Evolutionary conservation across 2,797 vertebrate species (phyloP).

Genomic region (Synanceia verrucosa): DNA sequence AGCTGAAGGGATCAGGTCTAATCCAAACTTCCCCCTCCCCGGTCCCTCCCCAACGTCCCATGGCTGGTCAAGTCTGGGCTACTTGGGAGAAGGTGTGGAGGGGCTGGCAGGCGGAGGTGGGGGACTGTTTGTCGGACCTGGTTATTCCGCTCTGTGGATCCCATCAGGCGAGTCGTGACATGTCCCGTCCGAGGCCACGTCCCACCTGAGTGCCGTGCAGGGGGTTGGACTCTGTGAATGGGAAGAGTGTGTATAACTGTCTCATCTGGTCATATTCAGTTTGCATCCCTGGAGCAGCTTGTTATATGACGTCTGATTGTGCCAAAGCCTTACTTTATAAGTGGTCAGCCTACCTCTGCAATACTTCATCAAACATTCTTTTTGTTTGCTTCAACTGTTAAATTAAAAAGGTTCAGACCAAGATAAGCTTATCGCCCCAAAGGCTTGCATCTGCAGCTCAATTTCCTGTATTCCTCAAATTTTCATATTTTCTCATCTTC

Average conservation of each 20-base stretch:
- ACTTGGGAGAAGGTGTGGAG: slow-evolving; percentile 30
- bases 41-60: slow-evolving; percentile 36
- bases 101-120: slow-evolving; percentile 58
- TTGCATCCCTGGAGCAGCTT: slow-evolving; percentile 52
- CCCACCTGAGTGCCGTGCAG: slow-evolving; percentile 67
- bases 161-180: slow-evolving; percentile 76
- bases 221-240: slow-evolving; percentile 49
- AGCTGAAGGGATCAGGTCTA: slow-evolving; percentile 75
- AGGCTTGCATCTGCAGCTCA: slow-evolving; percentile 53
- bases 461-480: slow-evolving; percentile 47
- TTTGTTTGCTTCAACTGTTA: slow-evolving; percentile 56
- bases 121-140: slow-evolving; percentile 76
- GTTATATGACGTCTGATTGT: slow-evolving; percentile 46
- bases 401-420: slow-evolving; percentile 55
- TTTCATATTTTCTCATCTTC: slow-evolving; percentile 45
- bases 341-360: slow-evolving; percentile 48
- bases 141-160: slow-evolving; percentile 77
- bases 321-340: slow-evolving; percentile 25
- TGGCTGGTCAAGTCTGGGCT: slow-evolving; percentile 55
- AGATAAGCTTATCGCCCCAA: slow-evolving; percentile 63
- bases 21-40: slow-evolving; percentile 60
- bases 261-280: slow-evolving; percentile 72
- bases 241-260: slow-evolving; percentile 65
- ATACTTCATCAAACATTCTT: slow-evolving; percentile 51
- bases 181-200: slow-evolving; percentile 66